phyloP scores from a whole-genome alignment of 2,888 invertebrate genomes.

The Ctenicera cuprea region DNA sequence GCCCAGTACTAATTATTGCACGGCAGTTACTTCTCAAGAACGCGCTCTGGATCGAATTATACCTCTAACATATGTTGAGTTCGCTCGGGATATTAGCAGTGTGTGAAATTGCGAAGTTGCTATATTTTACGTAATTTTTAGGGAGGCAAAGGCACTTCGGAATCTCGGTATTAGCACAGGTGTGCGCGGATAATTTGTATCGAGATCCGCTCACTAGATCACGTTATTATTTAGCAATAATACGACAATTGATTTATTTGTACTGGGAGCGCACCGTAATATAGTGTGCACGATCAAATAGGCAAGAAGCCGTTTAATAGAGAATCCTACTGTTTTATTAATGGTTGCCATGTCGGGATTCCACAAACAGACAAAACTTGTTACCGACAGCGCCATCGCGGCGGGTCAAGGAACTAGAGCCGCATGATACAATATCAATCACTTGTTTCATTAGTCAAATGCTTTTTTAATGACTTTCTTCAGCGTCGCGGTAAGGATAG shows the following conservation, averaged over 20 bases:
- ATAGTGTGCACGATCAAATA: slow-evolving; percentile 66
- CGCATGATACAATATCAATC: slow-evolving; percentile 69
- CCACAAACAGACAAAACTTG: slow-evolving; percentile 68
- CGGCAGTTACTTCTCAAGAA: slow-evolving; percentile 40
- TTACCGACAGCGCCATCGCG: slow-evolving; percentile 63
- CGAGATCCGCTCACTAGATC: slow-evolving; percentile 60
- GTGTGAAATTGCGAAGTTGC: slow-evolving; percentile 34
- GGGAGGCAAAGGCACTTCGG: slow-evolving; percentile 41
- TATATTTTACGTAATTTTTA: slow-evolving; percentile 38
- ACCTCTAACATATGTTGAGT: slow-evolving; percentile 34
- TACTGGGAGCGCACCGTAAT: slow-evolving; percentile 63
- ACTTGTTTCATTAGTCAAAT: slow-evolving; percentile 70
- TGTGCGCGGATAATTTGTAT: slow-evolving; percentile 62
- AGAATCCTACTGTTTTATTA: slow-evolving; percentile 70
- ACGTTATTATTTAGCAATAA: slow-evolving; percentile 66
- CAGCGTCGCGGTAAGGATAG: slow-evolving; percentile 57
- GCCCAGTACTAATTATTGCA: slow-evolving; percentile 51
- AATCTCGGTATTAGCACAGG: slow-evolving; percentile 52
- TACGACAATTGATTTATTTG: slow-evolving; percentile 66
- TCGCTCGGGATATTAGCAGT: slow-evolving; percentile 25
- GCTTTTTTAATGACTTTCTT: slow-evolving; percentile 69
- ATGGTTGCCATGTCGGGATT: slow-evolving; percentile 67
- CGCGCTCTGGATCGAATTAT: slow-evolving; percentile 30
- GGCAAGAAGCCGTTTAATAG: slow-evolving; percentile 66
- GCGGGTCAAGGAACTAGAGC: slow-evolving; percentile 64